These are phyloP conservation scores for Zeuzera pyrina DNA, from an alignment of 2,888 invertebrate species.

Conservation along the genomic window DNA sequence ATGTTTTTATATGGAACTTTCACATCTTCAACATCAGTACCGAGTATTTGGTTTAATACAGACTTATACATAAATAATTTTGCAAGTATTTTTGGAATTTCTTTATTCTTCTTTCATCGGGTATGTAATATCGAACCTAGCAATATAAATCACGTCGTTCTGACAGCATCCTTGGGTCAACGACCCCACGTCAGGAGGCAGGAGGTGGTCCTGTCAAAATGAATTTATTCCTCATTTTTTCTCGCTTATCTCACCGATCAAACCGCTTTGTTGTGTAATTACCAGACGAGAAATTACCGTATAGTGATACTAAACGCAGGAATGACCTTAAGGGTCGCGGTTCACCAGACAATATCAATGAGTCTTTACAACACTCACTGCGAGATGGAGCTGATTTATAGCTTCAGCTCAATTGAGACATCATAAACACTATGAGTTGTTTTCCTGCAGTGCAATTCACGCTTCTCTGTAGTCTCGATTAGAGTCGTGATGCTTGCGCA, in stretches of 20 bases:
- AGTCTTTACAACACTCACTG: constrained; percentile 7
- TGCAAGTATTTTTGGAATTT: no score
- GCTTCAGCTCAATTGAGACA: constrained; percentile 29
- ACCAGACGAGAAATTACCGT: constrained; percentile 3
- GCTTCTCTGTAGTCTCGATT: background rate
- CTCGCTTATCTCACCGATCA: constrained; percentile 27
- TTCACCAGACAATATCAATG: constrained; percentile 27
- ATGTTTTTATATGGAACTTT: no score
- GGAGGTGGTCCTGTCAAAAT: constrained; percentile 33
- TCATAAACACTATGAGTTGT: constrained; percentile 16
- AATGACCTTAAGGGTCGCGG: constrained; percentile 27
- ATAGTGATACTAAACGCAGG: no score
- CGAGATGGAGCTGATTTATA: constrained; percentile 2
- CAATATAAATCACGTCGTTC: no score
- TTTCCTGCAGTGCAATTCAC: constrained; percentile 3
- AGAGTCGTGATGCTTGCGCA: no score
- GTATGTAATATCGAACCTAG: no score
- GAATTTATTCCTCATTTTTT: constrained; percentile 21
- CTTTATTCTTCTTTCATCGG: no score
- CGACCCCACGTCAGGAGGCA: constrained; percentile 25
- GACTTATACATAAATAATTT: no score
- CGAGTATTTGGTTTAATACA: no score
- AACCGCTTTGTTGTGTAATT: constrained; percentile 29
- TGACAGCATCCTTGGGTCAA: constrained; percentile 25
- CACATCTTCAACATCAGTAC: no score